Percentiles rank a stretch among this genome's conserved stretches.
phyloP scores from a whole-genome alignment of 2,888 invertebrate species.

The Morinoia aosen region DNA sequence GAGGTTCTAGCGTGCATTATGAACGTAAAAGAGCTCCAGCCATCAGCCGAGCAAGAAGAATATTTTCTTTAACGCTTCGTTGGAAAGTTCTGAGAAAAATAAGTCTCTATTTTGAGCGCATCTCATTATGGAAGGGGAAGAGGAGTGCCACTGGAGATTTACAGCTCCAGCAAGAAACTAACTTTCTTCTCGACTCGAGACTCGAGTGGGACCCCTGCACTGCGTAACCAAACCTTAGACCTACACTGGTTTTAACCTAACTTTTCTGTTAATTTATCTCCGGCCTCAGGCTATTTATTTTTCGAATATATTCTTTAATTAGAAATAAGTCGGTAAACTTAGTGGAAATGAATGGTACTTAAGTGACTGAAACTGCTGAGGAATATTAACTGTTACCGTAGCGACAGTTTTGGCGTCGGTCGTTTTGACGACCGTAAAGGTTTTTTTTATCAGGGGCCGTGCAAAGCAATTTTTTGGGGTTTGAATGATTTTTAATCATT shows the following conservation, averaged over 20 bases:
- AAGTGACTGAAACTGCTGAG: background rate
- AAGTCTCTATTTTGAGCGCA: conserved; percentile 50
- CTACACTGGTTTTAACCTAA: background rate
- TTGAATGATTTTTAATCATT: background rate
- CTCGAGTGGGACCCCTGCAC: conserved; percentile 8
- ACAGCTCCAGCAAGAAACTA: conserved; percentile 39
- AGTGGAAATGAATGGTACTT: background rate
- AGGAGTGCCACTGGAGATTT: conserved; percentile 52
- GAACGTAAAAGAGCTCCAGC: conserved; percentile 44
- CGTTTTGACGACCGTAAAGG: background rate
- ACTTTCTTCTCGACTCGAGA: conserved; percentile 20
- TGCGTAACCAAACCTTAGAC: background rate
- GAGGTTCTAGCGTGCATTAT: conserved; percentile 33
- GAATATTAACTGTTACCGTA: background rate
- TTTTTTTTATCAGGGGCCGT: background rate
- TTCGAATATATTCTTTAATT: background rate
- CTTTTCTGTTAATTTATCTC: background rate
- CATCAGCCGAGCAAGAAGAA: conserved; percentile 47
- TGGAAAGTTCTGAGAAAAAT: conserved; percentile 25
- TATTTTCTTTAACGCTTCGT: conserved; percentile 47
- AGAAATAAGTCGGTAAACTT: background rate
- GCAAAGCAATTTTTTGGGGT: background rate
- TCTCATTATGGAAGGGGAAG: conserved; percentile 49
- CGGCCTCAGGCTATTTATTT: background rate
- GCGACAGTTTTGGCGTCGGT: background rate